Evolutionary conservation across 2,888 invertebrate species (phyloP).

Genomic region (Clepsis dumicolana): DNA sequence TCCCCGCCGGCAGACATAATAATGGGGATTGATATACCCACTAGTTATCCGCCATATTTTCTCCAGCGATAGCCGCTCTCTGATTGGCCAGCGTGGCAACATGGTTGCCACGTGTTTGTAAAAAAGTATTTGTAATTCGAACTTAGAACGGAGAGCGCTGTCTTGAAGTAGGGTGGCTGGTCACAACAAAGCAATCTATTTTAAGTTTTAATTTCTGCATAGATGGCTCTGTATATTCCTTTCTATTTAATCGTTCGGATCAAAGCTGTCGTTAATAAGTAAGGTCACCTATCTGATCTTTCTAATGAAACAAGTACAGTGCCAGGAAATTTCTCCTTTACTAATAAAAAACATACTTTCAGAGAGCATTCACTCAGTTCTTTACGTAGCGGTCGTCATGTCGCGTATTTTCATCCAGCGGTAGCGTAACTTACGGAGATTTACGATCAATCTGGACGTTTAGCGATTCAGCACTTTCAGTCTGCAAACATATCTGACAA

Average conservation of each 20-base stretch:
- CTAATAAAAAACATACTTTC: not conserved
- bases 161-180: slow-evolving; percentile 44
- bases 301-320: not conserved
- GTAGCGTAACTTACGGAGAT: slow-evolving; percentile 67
- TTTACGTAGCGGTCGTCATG: slow-evolving; percentile 57
- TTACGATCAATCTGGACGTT: slow-evolving; percentile 77
- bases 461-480: slow-evolving; percentile 80
- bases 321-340: not conserved
- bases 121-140: slow-evolving; percentile 55
- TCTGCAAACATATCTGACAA: slow-evolving; percentile 77
- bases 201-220: slow-evolving; percentile 7
- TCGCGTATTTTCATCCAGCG: slow-evolving; percentile 77
- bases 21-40: slow-evolving; percentile 69
- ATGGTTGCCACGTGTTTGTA: slow-evolving; percentile 71
- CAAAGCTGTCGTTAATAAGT: not conserved
- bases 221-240: not conserved
- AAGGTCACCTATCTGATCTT: not conserved
- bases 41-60: slow-evolving; percentile 76
- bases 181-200: slow-evolving; percentile 1
- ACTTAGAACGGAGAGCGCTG: slow-evolving; percentile 49
- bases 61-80: slow-evolving; percentile 57
- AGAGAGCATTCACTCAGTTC: slow-evolving; percentile 52
- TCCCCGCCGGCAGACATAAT: slow-evolving; percentile 61
- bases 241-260: not conserved
- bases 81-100: slow-evolving; percentile 75